Percentiles rank a stretch among this genome's conserved stretches.
Evolutionary conservation across 2,888 invertebrate genomes (phyloP).

Genomic region (Cylindroiulus punctatus): DNA sequence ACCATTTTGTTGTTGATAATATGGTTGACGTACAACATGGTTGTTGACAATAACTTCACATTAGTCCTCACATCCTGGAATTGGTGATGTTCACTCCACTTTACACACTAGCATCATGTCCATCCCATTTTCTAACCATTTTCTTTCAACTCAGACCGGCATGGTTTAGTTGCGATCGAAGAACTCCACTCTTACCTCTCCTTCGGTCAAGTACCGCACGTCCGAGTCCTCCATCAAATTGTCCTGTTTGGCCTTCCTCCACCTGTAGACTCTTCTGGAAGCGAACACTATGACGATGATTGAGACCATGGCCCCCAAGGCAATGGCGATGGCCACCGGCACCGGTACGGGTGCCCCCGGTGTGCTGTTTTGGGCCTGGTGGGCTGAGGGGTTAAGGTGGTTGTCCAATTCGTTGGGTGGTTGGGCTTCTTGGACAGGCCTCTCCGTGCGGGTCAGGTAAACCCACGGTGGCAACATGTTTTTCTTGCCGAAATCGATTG

Average conservation of each 20-base stretch:
- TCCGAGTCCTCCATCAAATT: conserved; percentile 68
- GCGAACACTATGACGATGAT: conserved; percentile 45
- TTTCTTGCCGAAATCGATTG: not conserved
- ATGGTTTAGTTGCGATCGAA: conserved; percentile 19
- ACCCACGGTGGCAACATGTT: conserved; percentile 47
- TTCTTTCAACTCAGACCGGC: not conserved
- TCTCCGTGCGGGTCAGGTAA: not conserved
- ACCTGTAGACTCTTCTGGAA: not conserved
- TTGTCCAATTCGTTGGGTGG: not conserved
- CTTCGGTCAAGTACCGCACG: conserved; percentile 71
- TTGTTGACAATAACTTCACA: too few relatives aligned
- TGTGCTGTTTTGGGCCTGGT: not conserved
- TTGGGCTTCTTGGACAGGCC: not conserved
- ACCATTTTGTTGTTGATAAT: not conserved
- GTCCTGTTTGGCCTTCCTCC: conserved; percentile 50
- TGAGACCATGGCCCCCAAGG: conserved; percentile 48
- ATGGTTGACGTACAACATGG: too few relatives aligned
- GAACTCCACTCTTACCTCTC: conserved; percentile 65
- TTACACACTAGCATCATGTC: too few relatives aligned
- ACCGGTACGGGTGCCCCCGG: not conserved
- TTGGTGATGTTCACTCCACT: not conserved
- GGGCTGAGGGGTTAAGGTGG: not conserved
- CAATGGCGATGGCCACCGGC: conserved; percentile 49
- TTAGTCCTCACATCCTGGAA: not conserved
- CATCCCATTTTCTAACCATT: not conserved